phyloP scores from a whole-genome alignment of 2,113 vertebrate species.

The Pelvicachromis taeniatus region DNA sequence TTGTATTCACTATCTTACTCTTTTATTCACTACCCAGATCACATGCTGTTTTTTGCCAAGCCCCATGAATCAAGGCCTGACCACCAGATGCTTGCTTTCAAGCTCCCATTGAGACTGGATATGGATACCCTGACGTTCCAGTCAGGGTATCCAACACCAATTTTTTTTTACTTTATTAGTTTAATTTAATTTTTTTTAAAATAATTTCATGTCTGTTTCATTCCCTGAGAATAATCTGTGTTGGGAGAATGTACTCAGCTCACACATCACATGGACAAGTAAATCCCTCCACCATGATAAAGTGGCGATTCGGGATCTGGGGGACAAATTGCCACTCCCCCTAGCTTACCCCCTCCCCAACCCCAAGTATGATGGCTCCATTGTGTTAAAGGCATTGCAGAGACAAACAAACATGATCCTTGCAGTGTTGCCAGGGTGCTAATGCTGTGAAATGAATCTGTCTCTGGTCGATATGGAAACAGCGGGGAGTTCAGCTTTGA shows the following conservation, averaged over 20 bases:
- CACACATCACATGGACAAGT: not conserved
- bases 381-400: not conserved
- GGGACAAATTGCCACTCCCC: not conserved
- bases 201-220: not conserved
- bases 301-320: not conserved
- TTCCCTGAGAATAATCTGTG: not conserved
- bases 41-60: not conserved
- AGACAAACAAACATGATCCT: not conserved
- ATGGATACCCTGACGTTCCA: not conserved
- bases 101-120: not conserved
- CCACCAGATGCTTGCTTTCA: not conserved
- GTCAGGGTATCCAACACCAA: not conserved
- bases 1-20: not conserved
- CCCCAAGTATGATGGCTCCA: not conserved
- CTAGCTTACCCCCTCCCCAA: not conserved
- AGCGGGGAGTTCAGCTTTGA: not conserved
- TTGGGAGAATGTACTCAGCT: not conserved
- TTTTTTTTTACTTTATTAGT: too few relatives aligned
- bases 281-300: not conserved
- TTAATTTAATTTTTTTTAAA: not conserved
- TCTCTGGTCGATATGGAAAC: not conserved
- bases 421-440: not conserved
- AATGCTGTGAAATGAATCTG: not conserved
- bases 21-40: not conserved
- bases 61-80: not conserved